Evolutionary conservation across 2,113 vertebrate species (phyloP).

Genomic region (Ellobius talpinus): DNA sequence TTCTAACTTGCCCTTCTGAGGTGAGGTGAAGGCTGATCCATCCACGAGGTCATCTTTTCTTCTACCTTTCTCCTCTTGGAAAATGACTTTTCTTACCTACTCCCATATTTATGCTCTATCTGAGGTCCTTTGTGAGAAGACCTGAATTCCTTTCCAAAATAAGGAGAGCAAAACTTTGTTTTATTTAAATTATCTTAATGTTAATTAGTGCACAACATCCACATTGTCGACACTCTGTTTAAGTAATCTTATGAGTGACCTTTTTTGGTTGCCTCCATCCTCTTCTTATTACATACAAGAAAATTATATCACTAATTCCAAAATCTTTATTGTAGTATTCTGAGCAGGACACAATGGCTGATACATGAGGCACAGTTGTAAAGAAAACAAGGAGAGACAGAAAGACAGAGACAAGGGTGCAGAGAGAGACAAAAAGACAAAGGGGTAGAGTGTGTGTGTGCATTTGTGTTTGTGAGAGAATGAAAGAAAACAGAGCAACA

Average conservation of each 20-base stretch:
- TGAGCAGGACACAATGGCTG: neutral
- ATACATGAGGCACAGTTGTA: neutral
- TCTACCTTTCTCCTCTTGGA: neutral
- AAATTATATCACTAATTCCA: neutral
- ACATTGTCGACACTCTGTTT: neutral
- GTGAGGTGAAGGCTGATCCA: neutral
- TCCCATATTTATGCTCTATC: neutral
- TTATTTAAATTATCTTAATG: neutral
- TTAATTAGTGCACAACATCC: neutral
- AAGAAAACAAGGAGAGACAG: neutral
- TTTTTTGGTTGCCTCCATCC: neutral
- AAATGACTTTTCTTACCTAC: neutral
- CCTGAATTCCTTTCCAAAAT: neutral
- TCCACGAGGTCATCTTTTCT: neutral
- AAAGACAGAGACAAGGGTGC: too few species aligned
- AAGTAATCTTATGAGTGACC: neutral
- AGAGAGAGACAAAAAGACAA: accelerated
- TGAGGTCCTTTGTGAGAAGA: neutral
- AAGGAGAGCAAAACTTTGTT: neutral
- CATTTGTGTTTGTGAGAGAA: neutral
- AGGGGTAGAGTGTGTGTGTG: neutral
- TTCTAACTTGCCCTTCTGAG: neutral
- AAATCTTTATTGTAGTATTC: neutral
- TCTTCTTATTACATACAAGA: neutral
- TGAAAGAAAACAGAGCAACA: neutral